Evolutionary conservation across 1,140 invertebrate genomes (phyloP), one percentile per base, ranked within the genome.

Genomic region (Hyles vespertilio): DNA sequence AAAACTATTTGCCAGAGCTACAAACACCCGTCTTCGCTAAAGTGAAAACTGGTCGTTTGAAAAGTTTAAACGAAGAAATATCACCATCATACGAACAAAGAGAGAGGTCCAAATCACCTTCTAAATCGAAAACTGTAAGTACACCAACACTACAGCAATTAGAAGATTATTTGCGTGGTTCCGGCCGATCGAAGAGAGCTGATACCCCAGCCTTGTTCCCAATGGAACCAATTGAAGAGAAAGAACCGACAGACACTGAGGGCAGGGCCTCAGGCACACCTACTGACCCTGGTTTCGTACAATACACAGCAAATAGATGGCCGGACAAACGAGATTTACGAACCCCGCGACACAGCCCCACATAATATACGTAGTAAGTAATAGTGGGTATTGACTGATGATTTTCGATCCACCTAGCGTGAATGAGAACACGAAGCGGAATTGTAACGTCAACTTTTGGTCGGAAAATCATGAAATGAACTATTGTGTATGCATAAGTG

Each of bases 241-340:
- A 82, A 52, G 84, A 78, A 10, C 53, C 61, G 0, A 58, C 60
- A 1, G 83, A 87, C 5, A 58, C 59, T 44, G 73, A 84, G 5
- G 85, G 81, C 0, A 65, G 86, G 61, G 87, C 89, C 56, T 92
- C 77, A 3, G 92, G 91, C 0, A 92, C 92, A 9, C 92, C 93
- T 0, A 92, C 90, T 0, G 93, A 94, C 72, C 93, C 93, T 0
- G 93, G 93, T 45, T 94, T 91, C 61, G 93, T 94, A 0, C 91
- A 93, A 74, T 93, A 94, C 63, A 92, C 92, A 8, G 93, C 92
- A 2, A 91, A 90, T 63, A 91, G 91, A 59, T 94, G 93, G 93
- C 92, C 92, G 2, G 90, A 92, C 33, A 86, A 80, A 32, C 59
- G 83, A n/a, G 72, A 86, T 59, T 77, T 86, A 61, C 90, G 91